Evolutionary conservation across 1,140 invertebrate genomes (phyloP), one percentile per base, ranked within the genome.

Genomic region (Drosophila seguyi): DNA sequence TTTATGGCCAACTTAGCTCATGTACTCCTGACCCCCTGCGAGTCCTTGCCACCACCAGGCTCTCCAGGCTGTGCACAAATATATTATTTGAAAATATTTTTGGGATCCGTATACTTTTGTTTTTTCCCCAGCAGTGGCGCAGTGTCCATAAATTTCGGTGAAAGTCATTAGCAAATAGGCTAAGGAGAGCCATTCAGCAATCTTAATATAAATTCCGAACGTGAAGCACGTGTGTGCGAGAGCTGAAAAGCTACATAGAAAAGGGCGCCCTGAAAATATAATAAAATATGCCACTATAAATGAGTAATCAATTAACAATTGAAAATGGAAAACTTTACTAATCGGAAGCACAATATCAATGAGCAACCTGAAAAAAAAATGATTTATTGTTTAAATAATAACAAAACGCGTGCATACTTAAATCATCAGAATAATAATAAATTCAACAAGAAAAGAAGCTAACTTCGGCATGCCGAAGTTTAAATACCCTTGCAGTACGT

Each of bases 1-100:
- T 85, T 85, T 75, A 84, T 85, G 77, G 73, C 48, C 47, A 73
- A 63, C 72, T 81, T 77, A 81, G 78, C 82, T 86, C 82, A 79
- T 81, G 73, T 56, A 44, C 45, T 27, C 16, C 45, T 47, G 45
- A 31, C 45, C 10, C 27, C 20, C 14, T 14, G 20, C n/a, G n/a
- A 53, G 22, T 27, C 13, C 66, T 16, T 25, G 18, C 11, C 36
- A 44, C 11, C 36, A 44, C 11, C 47, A 22, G 38, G 27, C 66
- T 63, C 34, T 29, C 8, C 47, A 47, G 55, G 39, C 68, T 31
- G 44, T 27, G 31, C 25, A 4, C 20, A 74, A 61, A 74, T 74
- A 61, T 83, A 34, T 79, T 71, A 80, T 77, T 58, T 61, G 39
- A 68, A 85, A 81, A 77, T 68, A 77, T 76, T 67, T 72, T 50